Conservation (phyloP, 1,140 invertebrate genomes). For the Polyergus mexicanus region DNA sequence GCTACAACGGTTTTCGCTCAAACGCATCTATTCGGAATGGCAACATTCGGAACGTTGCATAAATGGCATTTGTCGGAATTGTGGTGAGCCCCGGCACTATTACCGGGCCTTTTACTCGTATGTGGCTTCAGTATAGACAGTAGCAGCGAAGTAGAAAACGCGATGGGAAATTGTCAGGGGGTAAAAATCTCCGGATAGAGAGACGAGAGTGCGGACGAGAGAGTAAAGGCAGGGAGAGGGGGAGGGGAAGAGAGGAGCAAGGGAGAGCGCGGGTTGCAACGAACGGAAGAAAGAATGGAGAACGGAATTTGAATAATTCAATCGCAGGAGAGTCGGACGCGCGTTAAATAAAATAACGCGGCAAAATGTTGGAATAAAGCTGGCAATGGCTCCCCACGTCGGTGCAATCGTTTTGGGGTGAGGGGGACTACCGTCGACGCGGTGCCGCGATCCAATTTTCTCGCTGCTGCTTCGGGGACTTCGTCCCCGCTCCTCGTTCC, state of each 20-base stretch:
- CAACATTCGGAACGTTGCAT: constrained; percentile 55
- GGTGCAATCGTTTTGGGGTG: constrained; percentile 49
- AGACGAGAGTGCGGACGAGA: constrained; percentile 19
- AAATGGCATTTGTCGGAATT: constrained; percentile 38
- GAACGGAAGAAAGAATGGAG: constrained; percentile 46
- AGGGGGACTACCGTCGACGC: not conserved
- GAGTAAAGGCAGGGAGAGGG: too few species aligned
- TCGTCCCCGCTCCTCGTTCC: constrained; percentile 12
- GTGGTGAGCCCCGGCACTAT: constrained; percentile 45
- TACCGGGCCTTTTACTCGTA: constrained; percentile 56
- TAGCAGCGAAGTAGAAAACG: constrained; percentile 53
- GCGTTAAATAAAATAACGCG: constrained; percentile 74
- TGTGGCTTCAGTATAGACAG: constrained; percentile 52
- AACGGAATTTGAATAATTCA: constrained; percentile 75
- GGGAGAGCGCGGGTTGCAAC: constrained; percentile 35
- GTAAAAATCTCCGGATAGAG: constrained; percentile 68
- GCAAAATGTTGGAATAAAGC: constrained; percentile 73
- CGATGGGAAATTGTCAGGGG: constrained; percentile 58
- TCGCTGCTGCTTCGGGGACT: constrained; percentile 53
- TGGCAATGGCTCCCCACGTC: constrained; percentile 41
- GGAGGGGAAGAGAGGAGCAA: not conserved
- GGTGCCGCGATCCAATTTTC: constrained; percentile 69
- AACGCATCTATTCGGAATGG: constrained; percentile 35
- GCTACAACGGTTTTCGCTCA: constrained; percentile 50
- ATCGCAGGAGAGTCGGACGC: constrained; percentile 68